Percentiles rank a stretch among this genome's conserved stretches.
phyloP scores from a whole-genome alignment of 1,140 invertebrate species.

The Heliconius hewitsoni region DNA sequence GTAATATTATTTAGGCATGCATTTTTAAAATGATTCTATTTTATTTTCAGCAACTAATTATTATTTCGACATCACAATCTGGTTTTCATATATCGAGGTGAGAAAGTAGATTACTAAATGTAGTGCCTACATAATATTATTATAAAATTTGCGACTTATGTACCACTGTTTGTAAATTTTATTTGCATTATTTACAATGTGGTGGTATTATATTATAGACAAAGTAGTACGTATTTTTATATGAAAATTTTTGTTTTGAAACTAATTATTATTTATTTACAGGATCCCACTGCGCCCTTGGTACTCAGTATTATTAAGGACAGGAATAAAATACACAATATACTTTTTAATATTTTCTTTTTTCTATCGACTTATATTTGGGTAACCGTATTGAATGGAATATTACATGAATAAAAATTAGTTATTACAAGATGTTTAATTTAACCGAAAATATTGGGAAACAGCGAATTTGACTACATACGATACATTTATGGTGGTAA shows the following conservation, averaged over 20 bases:
- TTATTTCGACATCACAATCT: neutral
- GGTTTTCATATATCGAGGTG: conserved; percentile 39
- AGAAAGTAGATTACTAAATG: conserved; percentile 27
- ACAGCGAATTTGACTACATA: neutral
- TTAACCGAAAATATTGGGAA: neutral
- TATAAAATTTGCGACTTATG: neutral
- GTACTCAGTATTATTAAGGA: conserved; percentile 49
- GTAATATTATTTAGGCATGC: conserved; percentile 28
- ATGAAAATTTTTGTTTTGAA: neutral
- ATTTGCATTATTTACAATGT: neutral
- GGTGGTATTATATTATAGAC: neutral
- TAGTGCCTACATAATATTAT: conserved; percentile 30
- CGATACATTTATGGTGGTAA: neutral
- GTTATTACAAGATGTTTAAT: neutral
- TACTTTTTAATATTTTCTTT: conserved; percentile 69
- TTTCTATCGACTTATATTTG: conserved; percentile 66
- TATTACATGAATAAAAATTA: neutral
- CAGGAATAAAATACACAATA: conserved; percentile 65
- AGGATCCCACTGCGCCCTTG: conserved; percentile 55
- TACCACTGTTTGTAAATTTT: neutral
- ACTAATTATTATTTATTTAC: conserved; percentile 42
- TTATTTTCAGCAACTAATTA: conserved; percentile 56
- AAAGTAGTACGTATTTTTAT: too few species aligned
- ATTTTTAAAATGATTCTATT: conserved; percentile 34
- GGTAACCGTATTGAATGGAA: conserved; percentile 39